Conservation (phyloP, 2,888 invertebrate genomes). For the Syrista parreyssii region DNA sequence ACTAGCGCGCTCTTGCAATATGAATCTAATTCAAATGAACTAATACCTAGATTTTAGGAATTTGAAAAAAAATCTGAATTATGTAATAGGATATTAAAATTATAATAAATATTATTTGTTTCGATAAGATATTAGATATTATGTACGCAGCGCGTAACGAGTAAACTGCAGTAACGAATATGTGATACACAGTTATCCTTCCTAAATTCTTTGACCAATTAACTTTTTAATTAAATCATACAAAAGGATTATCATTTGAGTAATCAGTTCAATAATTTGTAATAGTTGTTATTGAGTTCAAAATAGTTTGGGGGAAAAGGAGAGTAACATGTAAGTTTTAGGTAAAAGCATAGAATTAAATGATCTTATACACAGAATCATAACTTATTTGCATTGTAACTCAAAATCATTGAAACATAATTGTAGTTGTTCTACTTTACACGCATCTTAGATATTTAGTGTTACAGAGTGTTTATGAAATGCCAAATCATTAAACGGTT, state of each 20-base stretch:
- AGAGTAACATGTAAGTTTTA: neutral
- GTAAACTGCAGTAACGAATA: too few species aligned
- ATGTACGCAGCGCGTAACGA: too few species aligned
- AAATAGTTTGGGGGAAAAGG: neutral
- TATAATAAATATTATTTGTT: neutral
- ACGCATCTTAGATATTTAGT: neutral
- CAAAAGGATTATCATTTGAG: neutral
- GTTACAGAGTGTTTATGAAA: neutral
- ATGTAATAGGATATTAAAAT: neutral
- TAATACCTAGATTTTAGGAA: neutral
- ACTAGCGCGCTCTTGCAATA: neutral
- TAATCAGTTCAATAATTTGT: neutral
- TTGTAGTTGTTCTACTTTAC: neutral
- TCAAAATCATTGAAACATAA: neutral
- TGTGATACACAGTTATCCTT: too few species aligned
- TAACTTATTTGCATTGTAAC: neutral
- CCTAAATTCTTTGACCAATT: neutral
- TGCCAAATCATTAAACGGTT: neutral
- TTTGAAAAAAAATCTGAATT: neutral
- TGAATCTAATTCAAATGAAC: neutral
- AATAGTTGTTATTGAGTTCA: neutral
- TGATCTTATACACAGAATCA: neutral
- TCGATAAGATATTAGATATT: neutral
- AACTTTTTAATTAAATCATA: neutral
- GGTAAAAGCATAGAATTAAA: neutral